phyloP scores from a whole-genome alignment of 1,140 invertebrate genomes.

The Drosophila kanapiae region DNA sequence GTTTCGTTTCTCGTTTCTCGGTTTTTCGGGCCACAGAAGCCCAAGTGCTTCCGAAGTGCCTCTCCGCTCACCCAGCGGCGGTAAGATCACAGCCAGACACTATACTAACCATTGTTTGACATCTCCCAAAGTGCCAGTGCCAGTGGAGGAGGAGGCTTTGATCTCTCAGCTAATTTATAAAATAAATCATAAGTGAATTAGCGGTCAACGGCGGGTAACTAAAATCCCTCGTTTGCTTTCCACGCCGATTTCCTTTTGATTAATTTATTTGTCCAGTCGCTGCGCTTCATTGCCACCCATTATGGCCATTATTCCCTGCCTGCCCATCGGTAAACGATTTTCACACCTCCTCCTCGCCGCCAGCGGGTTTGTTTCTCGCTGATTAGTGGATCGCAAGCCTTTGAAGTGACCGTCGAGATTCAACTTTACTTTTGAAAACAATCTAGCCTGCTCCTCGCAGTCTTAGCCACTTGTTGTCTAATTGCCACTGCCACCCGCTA shows the following conservation, averaged over 20 bases:
- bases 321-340: constrained; percentile 63
- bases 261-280: constrained; percentile 73
- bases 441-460: background rate
- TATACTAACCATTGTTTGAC: constrained; percentile 58
- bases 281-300: constrained; percentile 45
- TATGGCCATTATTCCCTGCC: constrained; percentile 43
- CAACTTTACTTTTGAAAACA: background rate
- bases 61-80: constrained; percentile 35
- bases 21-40: constrained; percentile 68
- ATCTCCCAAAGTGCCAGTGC: constrained; percentile 35
- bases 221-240: constrained; percentile 44
- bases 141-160: constrained; percentile 44
- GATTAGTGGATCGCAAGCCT: constrained; percentile 58
- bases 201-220: constrained; percentile 62
- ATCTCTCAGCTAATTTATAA: constrained; percentile 71
- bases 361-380: constrained; percentile 38
- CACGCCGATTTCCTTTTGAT: constrained; percentile 72
- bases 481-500: constrained; percentile 78
- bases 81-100: constrained; percentile 61
- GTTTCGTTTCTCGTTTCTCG: constrained; percentile 43
- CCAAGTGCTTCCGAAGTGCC: constrained; percentile 72
- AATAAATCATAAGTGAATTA: constrained; percentile 75
- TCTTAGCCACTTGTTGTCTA: constrained; percentile 76
- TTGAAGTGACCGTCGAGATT: constrained; percentile 58
- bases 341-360: constrained; percentile 63